phyloP scores from a whole-genome alignment of 2,888 invertebrate species.

The Polyploca ridens region DNA sequence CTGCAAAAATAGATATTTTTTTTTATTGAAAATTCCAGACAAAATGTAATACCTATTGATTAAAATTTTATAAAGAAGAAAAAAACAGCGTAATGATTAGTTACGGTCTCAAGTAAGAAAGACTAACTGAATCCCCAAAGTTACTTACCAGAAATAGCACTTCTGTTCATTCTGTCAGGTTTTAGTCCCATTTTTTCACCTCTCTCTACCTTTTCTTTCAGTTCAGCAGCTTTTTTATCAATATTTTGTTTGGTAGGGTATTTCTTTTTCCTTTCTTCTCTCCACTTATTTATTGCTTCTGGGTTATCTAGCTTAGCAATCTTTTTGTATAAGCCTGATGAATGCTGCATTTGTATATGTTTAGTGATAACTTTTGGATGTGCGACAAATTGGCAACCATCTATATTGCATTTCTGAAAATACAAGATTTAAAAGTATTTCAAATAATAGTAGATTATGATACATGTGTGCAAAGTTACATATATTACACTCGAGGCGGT shows the following conservation, averaged over 20 bases:
- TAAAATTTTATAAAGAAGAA: no score
- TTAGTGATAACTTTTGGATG: conserved; percentile 91
- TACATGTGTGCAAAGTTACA: no score
- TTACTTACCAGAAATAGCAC: conserved; percentile 46
- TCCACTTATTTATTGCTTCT: conserved; percentile 94
- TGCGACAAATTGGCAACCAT: conserved; percentile 92
- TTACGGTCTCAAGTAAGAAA: no score
- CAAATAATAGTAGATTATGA: no score
- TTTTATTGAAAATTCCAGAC: no score
- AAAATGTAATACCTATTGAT: no score
- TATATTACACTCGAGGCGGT: no score
- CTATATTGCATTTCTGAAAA: conserved; percentile 88
- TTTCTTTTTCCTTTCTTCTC: conserved; percentile 90
- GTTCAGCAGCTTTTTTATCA: conserved; percentile 85
- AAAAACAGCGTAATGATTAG: no score
- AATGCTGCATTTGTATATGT: conserved; percentile 93
- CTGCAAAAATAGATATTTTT: conserved; percentile 26
- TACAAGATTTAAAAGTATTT: conserved; percentile 5
- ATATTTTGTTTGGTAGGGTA: conserved; percentile 90
- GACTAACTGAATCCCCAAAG: no score
- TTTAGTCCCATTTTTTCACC: conserved; percentile 88
- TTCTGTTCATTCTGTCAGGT: conserved; percentile 52
- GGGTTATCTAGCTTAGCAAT: conserved; percentile 90
- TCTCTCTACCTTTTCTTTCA: conserved; percentile 87
- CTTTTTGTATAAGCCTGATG: conserved; percentile 91